A percentile compares a stretch with the other conserved stretches of the same genome.
phyloP scores from a whole-genome alignment of 2,888 invertebrate species.

The Leucania comma region DNA sequence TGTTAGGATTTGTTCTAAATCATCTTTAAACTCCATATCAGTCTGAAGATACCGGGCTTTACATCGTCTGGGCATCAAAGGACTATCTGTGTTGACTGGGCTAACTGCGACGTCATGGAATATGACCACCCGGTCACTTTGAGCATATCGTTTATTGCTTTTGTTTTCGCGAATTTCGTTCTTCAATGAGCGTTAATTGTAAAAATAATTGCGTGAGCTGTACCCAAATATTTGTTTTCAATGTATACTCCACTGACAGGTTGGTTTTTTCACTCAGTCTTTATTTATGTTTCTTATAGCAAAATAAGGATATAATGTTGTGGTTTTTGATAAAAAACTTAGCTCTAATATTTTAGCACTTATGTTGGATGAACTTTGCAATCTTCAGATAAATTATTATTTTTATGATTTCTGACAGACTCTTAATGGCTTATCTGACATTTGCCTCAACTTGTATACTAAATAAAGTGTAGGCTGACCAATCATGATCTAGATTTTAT shows the following conservation, averaged over 20 bases:
- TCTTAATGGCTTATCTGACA: background rate
- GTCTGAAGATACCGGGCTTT: slow-evolving; percentile 21
- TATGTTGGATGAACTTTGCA: slow-evolving; percentile 3
- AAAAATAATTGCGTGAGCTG: background rate
- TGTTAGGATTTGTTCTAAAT: slow-evolving; percentile 18
- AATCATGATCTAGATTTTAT: background rate
- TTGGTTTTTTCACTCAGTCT: slow-evolving; percentile 3
- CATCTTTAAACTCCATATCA: slow-evolving; percentile 21
- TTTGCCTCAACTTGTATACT: background rate
- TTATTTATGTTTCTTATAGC: slow-evolving; percentile 7
- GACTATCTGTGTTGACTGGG: slow-evolving; percentile 21
- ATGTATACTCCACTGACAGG: background rate
- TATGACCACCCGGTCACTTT: background rate
- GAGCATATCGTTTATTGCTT: background rate
- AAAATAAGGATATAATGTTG: background rate
- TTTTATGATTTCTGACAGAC: background rate
- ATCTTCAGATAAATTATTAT: background rate
- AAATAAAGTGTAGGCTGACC: background rate
- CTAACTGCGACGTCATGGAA: slow-evolving; percentile 15
- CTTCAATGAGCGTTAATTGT: background rate
- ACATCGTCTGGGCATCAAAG: slow-evolving; percentile 26
- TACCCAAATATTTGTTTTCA: background rate
- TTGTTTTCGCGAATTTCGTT: background rate
- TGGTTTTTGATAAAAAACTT: slow-evolving; percentile 10
- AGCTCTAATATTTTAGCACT: slow-evolving; percentile 1